Percentiles rank a stretch among this genome's conserved stretches.
phyloP scores from a whole-genome alignment of 2,888 invertebrate genomes.

The Bedellia somnulentella region DNA sequence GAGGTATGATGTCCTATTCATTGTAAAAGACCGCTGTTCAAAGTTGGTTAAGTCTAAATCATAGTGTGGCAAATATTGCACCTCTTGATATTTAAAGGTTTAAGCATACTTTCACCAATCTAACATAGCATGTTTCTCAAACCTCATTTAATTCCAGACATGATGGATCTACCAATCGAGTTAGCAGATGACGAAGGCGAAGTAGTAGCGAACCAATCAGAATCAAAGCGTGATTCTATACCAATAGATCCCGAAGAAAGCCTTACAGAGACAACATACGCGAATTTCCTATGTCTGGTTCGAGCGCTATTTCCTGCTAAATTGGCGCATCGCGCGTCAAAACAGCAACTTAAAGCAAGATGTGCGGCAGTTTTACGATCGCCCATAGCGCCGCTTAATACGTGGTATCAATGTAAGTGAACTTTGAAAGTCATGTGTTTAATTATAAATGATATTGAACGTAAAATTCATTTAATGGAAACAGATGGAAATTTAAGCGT shows the following conservation, averaged over 20 bases:
- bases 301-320: constrained; percentile 86
- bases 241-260: constrained; percentile 28
- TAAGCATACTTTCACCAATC: no score
- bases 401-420: constrained; percentile 70
- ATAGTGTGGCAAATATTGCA: no score
- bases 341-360: constrained; percentile 72
- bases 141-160: constrained; percentile 39
- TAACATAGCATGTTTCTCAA: not conserved
- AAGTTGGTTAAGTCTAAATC: no score
- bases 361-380: constrained; percentile 75
- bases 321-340: constrained; percentile 80
- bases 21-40: no score
- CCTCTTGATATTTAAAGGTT: no score
- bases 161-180: constrained; percentile 78
- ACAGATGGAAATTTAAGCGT: no score
- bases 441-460: no score
- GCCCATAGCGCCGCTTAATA: constrained; percentile 79
- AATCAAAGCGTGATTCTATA: not conserved
- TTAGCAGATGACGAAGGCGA: constrained; percentile 63
- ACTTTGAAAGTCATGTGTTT: not conserved
- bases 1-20: no score
- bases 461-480: no score
- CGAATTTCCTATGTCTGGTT: constrained; percentile 84
- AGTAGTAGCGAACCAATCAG: constrained; percentile 14
- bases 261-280: constrained; percentile 79